These are phyloP conservation scores for Calephelis perditalis DNA, from an alignment of 2,888 invertebrate genomes.

Conservation along the genomic window DNA sequence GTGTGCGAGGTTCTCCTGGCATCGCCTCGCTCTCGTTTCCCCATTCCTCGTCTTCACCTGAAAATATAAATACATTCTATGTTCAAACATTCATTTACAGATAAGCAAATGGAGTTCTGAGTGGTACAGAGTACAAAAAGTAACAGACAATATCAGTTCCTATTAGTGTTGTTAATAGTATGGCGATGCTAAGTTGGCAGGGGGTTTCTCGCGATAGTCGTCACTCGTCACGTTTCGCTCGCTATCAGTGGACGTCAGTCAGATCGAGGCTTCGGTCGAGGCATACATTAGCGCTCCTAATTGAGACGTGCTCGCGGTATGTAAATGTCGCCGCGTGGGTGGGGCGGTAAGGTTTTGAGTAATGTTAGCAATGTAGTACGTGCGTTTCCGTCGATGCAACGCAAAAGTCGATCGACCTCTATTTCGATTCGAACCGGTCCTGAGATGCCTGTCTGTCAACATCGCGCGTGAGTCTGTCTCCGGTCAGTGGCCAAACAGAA, in stretches of 20 bases:
- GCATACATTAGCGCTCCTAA: conserved; percentile 78
- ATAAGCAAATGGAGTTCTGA: conserved; percentile 39
- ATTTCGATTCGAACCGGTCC: conserved; percentile 43
- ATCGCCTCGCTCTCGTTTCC: conserved; percentile 79
- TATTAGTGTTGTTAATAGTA: conserved; percentile 71
- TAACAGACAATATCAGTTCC: conserved; percentile 49
- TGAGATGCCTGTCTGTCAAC: conserved; percentile 61
- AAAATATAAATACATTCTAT: conserved; percentile 39
- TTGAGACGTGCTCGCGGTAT: conserved; percentile 76
- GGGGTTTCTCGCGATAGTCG: conserved; percentile 62
- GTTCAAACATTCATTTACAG: conserved; percentile 24
- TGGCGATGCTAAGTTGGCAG: conserved; percentile 57
- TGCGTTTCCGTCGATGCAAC: conserved; percentile 35
- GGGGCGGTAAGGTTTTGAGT: conserved; percentile 54
- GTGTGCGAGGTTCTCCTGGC: conserved; percentile 74
- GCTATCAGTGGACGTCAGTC: conserved; percentile 71
- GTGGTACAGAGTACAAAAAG: conserved; percentile 40
- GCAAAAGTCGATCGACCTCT: conserved; percentile 42
- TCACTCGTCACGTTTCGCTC: conserved; percentile 73
- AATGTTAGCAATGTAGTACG: conserved; percentile 54
- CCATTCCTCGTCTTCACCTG: conserved; percentile 84
- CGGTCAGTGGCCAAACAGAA: conserved; percentile 67
- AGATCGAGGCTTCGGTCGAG: conserved; percentile 69
- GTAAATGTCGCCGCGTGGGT: conserved; percentile 76
- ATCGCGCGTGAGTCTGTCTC: conserved; percentile 51